phyloP scores from a whole-genome alignment of 37 sponge, comb jelly and placozoan genomes.

The Ianthella basta region DNA sequence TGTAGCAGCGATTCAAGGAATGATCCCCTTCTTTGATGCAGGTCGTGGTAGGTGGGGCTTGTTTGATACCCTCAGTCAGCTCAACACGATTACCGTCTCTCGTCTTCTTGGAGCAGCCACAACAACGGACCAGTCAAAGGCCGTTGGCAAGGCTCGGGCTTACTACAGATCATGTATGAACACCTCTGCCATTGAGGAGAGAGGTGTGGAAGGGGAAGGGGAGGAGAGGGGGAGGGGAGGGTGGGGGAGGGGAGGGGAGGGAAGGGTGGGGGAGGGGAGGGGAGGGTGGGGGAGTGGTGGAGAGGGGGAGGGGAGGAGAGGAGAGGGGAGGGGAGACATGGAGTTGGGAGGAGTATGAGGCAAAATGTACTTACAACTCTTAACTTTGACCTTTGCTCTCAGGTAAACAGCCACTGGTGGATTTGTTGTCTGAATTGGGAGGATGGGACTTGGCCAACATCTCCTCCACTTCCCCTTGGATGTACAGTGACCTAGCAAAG shows the following conservation, averaged over 20 bases:
- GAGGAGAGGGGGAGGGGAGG: no score
- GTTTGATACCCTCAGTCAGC: not conserved
- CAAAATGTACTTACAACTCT: no score
- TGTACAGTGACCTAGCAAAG: constrained; percentile 5
- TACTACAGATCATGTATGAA: constrained; percentile 53
- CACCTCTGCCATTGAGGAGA: constrained; percentile 20
- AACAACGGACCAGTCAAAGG: not conserved
- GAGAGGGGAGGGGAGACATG: no score
- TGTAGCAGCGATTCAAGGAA: no score
- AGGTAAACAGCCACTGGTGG: constrained; percentile 21
- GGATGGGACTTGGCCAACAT: constrained; percentile 32
- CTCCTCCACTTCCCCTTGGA: no score
- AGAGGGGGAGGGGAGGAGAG: no score
- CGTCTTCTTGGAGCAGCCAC: not conserved
- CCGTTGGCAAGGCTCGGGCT: constrained; percentile 29
- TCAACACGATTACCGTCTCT: constrained; percentile 3
- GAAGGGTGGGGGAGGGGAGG: no score
- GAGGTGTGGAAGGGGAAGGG: not conserved
- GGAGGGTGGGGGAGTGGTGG: no score
- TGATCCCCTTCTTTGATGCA: no score
- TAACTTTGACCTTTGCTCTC: no score
- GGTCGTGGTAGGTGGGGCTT: not conserved
- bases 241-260: no score
- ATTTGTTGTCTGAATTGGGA: constrained; percentile 37
- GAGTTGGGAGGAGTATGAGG: no score